These are phyloP conservation scores for Phoronis australis DNA, from an alignment of 2,888 invertebrate genomes.

Conservation along the genomic window DNA sequence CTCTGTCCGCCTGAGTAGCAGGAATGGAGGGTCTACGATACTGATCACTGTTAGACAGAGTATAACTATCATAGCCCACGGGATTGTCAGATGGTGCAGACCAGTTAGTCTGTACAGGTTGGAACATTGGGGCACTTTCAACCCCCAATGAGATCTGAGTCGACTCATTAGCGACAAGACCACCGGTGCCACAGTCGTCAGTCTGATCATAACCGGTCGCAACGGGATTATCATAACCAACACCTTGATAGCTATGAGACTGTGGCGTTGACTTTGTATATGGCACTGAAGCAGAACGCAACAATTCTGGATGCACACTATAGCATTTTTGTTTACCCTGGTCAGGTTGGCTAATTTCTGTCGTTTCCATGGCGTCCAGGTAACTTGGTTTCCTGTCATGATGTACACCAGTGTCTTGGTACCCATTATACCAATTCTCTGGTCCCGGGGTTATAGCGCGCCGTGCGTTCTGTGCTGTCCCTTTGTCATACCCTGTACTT, in stretches of 20 bases:
- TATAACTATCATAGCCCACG: slow-evolving; percentile 30
- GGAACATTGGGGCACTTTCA: not conserved
- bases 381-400: slow-evolving; percentile 44
- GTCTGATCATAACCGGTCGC: not conserved
- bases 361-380: slow-evolving; percentile 36
- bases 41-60: slow-evolving; percentile 35
- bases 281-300: slow-evolving; percentile 16
- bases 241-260: too few relatives aligned
- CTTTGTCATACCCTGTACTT: slow-evolving; percentile 39
- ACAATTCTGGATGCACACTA: slow-evolving; percentile 9
- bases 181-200: not conserved
- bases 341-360: slow-evolving; percentile 15
- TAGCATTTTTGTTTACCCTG: slow-evolving; percentile 1
- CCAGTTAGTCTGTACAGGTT: slow-evolving; percentile 2
- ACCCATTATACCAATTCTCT: slow-evolving; percentile 49
- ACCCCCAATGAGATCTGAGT: not conserved
- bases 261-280: not conserved
- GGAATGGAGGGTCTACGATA: slow-evolving; percentile 31
- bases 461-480: slow-evolving; percentile 53
- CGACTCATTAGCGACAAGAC: not conserved
- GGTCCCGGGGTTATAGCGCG: slow-evolving; percentile 84
- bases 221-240: too few relatives aligned
- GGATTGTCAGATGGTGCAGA: slow-evolving; percentile 9
- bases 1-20: slow-evolving; percentile 21
- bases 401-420: slow-evolving; percentile 6